Conservation (phyloP, 2,113 vertebrate genomes). For the Empidonax alnorum region DNA sequence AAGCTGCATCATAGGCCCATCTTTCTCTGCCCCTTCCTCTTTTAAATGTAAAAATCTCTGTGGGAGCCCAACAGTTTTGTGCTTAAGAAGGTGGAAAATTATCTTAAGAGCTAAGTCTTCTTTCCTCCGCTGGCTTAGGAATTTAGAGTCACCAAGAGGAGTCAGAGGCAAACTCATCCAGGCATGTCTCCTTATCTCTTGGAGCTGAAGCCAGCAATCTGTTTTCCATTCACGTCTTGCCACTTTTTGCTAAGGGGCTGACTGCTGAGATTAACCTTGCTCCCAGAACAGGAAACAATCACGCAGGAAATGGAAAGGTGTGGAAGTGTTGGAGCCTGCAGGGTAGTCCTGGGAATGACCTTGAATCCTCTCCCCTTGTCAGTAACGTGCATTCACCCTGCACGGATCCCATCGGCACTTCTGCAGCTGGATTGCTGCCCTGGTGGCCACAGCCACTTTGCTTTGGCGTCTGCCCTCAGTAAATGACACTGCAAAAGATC, state of each 20-base stretch:
- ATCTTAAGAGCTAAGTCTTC: conserved; percentile 43
- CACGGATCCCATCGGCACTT: not conserved
- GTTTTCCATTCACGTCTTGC: conserved; percentile 25
- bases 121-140: conserved; percentile 32
- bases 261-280: conserved; percentile 36
- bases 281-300: conserved; percentile 19
- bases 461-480: not conserved
- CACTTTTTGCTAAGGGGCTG: conserved; percentile 31
- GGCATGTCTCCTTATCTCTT: conserved; percentile 33
- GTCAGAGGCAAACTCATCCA: not conserved
- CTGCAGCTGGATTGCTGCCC: not conserved
- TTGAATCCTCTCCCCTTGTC: not conserved
- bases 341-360: not conserved
- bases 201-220: conserved; percentile 15
- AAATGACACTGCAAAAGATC: not conserved
- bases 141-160: conserved; percentile 18
- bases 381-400: not conserved
- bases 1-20: not conserved
- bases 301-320: not conserved
- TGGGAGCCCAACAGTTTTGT: not conserved
- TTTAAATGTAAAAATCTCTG: conserved; percentile 10
- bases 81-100: conserved; percentile 52
- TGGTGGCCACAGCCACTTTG: not conserved
- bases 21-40: not conserved
- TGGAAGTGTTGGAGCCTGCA: conserved; percentile 2